A percentile compares a stretch with the other conserved stretches of the same genome.
Conservation (phyloP, 1,140 invertebrate species). For the Medauroidea extradentata region DNA sequence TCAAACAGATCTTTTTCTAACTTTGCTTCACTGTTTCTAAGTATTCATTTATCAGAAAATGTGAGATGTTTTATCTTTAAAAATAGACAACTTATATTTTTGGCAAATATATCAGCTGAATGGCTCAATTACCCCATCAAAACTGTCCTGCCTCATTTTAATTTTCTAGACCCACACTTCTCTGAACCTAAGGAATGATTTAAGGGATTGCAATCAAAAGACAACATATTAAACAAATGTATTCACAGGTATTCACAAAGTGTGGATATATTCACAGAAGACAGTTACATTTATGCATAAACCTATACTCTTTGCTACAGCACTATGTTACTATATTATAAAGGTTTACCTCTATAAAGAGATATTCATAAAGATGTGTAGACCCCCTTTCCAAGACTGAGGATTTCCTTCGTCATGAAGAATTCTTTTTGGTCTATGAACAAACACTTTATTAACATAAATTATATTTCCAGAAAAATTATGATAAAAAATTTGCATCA, state of each 20-base stretch:
- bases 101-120: too few relatives aligned
- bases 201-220: not conserved
- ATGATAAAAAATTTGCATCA: slow-evolving; percentile 11
- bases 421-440: slow-evolving; percentile 18
- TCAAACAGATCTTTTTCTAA: too few relatives aligned
- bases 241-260: slow-evolving; percentile 18
- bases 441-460: slow-evolving; percentile 14
- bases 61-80: too few relatives aligned
- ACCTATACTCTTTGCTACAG: slow-evolving; percentile 10
- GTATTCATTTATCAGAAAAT: too few relatives aligned
- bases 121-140: too few relatives aligned
- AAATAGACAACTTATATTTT: too few relatives aligned
- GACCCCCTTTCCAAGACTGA: slow-evolving; percentile 10
- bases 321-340: slow-evolving; percentile 5
- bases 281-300: slow-evolving; percentile 19
- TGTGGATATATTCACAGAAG: slow-evolving; percentile 20
- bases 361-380: slow-evolving; percentile 3
- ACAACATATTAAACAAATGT: slow-evolving; percentile 4
- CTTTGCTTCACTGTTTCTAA: too few relatives aligned
- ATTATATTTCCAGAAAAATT: slow-evolving; percentile 18
- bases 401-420: slow-evolving; percentile 2
- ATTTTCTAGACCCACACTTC: too few relatives aligned
- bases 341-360: slow-evolving; percentile 6
- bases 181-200: too few relatives aligned
- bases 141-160: too few relatives aligned